Conservation (phyloP, 2,888 invertebrate genomes). For the Myopa testacea region DNA sequence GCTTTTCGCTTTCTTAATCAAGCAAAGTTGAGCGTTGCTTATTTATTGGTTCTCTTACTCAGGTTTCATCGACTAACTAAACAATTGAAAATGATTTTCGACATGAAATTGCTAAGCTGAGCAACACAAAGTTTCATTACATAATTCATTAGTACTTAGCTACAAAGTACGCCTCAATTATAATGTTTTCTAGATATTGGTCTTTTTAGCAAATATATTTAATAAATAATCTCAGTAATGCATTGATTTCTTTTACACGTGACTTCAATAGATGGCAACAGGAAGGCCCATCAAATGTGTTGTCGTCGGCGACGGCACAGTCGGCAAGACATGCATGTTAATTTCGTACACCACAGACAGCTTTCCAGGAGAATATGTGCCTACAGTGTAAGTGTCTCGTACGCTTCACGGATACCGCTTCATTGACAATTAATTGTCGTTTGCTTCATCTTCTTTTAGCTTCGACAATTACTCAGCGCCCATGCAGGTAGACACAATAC, state of each 20-base stretch:
- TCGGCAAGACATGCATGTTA: slow-evolving; percentile 94
- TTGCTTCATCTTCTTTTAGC: slow-evolving; percentile 63
- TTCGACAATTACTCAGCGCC: slow-evolving; percentile 99
- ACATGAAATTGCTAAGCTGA: too few relatives aligned
- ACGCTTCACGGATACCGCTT: not conserved
- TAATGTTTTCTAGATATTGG: too few relatives aligned
- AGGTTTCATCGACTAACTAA: not conserved
- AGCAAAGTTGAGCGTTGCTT: not conserved
- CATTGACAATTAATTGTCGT: slow-evolving; percentile 24
- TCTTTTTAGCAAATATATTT: too few relatives aligned
- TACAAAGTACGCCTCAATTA: too few relatives aligned
- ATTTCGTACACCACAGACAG: slow-evolving; percentile 93
- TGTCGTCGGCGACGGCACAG: slow-evolving; percentile 92
- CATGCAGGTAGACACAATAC: slow-evolving; percentile 98
- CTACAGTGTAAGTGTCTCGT: slow-evolving; percentile 85
- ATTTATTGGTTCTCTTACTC: not conserved
- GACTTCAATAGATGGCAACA: slow-evolving; percentile 80
- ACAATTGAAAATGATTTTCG: too few relatives aligned
- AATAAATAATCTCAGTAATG: not conserved
- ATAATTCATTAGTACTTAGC: too few relatives aligned
- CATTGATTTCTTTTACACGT: not conserved
- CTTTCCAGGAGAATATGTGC: slow-evolving; percentile 95
- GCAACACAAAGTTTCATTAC: too few relatives aligned
- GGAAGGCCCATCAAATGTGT: slow-evolving; percentile 93
- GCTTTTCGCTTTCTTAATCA: slow-evolving; percentile 37